These are phyloP conservation scores for Pantherophis vulpinus DNA, from an alignment of 2,797 vertebrate genomes.

Conservation along the genomic window DNA sequence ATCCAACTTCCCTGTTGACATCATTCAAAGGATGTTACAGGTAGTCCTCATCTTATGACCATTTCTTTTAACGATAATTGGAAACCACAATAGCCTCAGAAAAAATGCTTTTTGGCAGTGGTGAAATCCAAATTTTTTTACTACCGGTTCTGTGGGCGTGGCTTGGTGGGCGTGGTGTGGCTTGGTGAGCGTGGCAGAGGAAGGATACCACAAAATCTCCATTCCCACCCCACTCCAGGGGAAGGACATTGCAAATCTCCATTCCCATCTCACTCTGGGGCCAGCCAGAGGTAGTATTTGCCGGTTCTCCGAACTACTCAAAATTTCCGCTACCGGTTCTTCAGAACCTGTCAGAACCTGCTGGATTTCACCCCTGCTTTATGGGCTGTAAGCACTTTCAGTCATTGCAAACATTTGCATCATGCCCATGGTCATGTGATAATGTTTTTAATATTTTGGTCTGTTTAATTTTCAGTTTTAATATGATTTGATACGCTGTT, in stretches of 20 bases:
- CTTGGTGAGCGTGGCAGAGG: no score
- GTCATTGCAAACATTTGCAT: neutral
- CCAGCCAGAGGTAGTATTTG: no score
- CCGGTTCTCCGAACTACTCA: no score
- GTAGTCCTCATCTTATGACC: neutral
- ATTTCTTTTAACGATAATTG: neutral
- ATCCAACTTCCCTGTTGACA: neutral
- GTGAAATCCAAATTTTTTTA: no score
- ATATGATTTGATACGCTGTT: neutral
- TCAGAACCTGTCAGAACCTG: no score
- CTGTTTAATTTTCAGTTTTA: neutral
- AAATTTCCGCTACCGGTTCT: no score
- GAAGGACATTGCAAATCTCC: no score
- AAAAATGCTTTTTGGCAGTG: neutral
- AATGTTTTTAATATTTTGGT: neutral
- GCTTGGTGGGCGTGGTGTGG: no score
- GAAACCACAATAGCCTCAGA: neutral
- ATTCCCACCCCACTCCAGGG: no score
- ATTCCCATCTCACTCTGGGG: no score
- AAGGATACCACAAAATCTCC: no score
- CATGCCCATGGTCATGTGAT: neutral
- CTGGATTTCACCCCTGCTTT: neutral
- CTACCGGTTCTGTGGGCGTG: no score
- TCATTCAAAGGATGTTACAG: neutral
- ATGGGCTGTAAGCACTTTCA: neutral